These are phyloP conservation scores for Chromoteleia sp. DNA, from an alignment of 2,888 invertebrate genomes.

Conservation along the genomic window DNA sequence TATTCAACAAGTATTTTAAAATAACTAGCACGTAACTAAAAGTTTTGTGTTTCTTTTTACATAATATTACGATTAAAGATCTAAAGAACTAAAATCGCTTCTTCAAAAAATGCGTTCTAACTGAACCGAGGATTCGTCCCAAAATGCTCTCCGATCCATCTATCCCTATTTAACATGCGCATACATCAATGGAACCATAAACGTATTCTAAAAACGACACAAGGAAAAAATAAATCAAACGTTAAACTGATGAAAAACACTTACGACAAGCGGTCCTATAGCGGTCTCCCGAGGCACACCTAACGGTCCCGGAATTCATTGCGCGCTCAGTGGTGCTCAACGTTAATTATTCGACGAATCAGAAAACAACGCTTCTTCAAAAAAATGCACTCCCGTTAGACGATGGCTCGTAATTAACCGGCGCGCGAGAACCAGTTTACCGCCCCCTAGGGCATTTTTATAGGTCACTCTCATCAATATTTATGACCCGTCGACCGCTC, in stretches of 20 bases:
- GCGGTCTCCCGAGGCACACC: slow-evolving; percentile 70
- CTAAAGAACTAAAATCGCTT: background rate
- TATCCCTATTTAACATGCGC: slow-evolving; percentile 24
- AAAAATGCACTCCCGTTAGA: slow-evolving; percentile 34
- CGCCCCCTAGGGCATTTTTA: slow-evolving; percentile 16
- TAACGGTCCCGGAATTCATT: slow-evolving; percentile 71
- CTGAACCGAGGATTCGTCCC: background rate
- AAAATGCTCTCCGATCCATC: background rate
- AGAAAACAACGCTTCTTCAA: slow-evolving; percentile 30
- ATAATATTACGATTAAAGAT: no score
- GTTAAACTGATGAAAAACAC: slow-evolving; percentile 64
- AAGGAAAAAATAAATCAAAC: slow-evolving; percentile 55
- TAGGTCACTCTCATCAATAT: slow-evolving; percentile 7
- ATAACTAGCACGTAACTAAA: no score
- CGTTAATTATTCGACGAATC: slow-evolving; percentile 58
- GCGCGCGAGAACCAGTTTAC: slow-evolving; percentile 19
- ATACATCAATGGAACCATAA: slow-evolving; percentile 38
- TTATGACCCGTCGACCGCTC: background rate
- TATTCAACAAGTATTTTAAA: no score
- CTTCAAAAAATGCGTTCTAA: slow-evolving; percentile 1
- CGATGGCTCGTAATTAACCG: slow-evolving; percentile 33
- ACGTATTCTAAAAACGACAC: slow-evolving; percentile 16
- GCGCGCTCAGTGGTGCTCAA: slow-evolving; percentile 72
- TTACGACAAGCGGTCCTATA: slow-evolving; percentile 69
- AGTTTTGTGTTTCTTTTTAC: no score